Evolutionary conservation across 2,888 invertebrate genomes (phyloP), one percentile per base, ranked within the genome.

Genomic region (Drosophila sordidapex): DNA sequence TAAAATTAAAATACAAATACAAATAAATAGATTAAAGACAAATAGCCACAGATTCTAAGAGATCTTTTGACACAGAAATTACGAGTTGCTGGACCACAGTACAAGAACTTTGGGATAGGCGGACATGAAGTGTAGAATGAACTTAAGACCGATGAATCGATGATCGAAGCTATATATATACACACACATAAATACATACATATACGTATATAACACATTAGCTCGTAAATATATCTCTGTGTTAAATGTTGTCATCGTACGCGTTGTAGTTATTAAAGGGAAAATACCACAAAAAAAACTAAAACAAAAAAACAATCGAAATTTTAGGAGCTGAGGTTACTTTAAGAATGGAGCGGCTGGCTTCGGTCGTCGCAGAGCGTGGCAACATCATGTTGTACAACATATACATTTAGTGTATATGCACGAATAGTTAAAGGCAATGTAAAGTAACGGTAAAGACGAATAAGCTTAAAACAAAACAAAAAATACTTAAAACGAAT

Each of bases 221-320:
- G 85, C 69, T 85, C 85, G 84, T 85, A 89, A 87, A 87, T 88
- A 88, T 89, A 83, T 88, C 88, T 90, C 90, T 90, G 90, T 90
- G 90, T 90, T 90, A 90, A 90, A 86, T 90, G 90, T 90, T 90
- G 90, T 90, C 89, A 83, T 89, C 87, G 84, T 89, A 89, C 85
- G 87, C 87, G 86, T 87, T 89, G 90, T 89, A 90, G 89, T 89
- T 90, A 83, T 85, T 84, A 81, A 78, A 78, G 76, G 64, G 65
- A 72, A 70, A 67, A 71, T 58, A 70, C 35, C 67, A 52, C 54
- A 58, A 53, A 36, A 53, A 36, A 70, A 53, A 51, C 18, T 46
- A 54, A 53, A 38, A 40, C 36, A 40, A 40, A 36, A 61, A 61
- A 46, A 25, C 40, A 53, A 70, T 49, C 29, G 38, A 63, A 60